phyloP scores from a whole-genome alignment of 2,797 vertebrate species.

The Phaenicophaeus curvirostris region DNA sequence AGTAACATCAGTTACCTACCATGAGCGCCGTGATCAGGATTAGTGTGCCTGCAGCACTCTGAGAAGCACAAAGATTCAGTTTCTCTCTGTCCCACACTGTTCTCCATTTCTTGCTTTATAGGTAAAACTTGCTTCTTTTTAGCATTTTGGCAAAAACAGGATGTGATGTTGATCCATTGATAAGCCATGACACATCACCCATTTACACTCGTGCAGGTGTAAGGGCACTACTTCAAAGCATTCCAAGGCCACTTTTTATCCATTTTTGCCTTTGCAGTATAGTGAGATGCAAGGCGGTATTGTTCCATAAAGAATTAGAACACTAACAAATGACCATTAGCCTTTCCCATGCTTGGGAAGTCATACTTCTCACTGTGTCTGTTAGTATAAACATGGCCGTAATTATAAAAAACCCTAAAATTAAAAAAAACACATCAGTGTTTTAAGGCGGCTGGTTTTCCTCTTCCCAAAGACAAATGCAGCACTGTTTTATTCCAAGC shows the following conservation, averaged over 20 bases:
- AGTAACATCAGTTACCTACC: neutral
- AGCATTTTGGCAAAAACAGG: neutral
- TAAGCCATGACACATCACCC: neutral
- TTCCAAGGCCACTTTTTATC: neutral
- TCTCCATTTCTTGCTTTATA: neutral
- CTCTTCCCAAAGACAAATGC: neutral
- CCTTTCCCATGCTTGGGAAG: neutral
- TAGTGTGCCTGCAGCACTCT: neutral
- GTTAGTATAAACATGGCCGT: neutral
- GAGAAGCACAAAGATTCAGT: neutral
- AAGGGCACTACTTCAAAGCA: neutral
- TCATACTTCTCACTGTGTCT: neutral
- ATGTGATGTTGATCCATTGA: neutral
- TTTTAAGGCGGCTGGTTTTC: neutral
- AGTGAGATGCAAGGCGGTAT: neutral
- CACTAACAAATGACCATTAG: neutral
- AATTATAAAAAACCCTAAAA: neutral
- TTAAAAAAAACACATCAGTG: neutral
- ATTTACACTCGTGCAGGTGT: neutral
- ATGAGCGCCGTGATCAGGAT: neutral
- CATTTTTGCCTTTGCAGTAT: neutral
- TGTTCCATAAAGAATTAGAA: neutral
- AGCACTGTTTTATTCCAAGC: neutral
- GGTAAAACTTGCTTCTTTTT: neutral
- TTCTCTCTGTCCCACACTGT: neutral